phyloP scores from a whole-genome alignment of 2,888 invertebrate species.

The Oscheius onirici region DNA sequence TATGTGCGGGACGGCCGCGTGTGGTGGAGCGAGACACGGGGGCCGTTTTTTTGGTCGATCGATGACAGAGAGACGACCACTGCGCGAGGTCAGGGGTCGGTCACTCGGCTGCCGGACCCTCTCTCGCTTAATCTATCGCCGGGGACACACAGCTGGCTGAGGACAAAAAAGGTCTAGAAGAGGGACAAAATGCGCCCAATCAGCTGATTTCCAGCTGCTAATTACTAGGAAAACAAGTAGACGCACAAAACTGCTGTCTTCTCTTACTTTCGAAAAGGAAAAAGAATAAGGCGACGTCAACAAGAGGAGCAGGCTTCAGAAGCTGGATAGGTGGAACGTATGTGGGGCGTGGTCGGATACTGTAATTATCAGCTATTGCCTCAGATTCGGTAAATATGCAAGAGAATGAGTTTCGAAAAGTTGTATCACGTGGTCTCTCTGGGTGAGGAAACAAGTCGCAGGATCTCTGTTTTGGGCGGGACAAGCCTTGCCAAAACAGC shows the following conservation, averaged over 20 bases:
- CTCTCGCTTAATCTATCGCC: background rate
- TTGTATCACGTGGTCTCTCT: too few relatives aligned
- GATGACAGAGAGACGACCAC: constrained; percentile 23
- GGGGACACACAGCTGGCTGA: constrained; percentile 16
- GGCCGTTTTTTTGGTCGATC: constrained; percentile 36
- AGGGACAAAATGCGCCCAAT: constrained; percentile 6
- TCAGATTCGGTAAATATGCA: too few relatives aligned
- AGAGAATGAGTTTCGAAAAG: too few relatives aligned
- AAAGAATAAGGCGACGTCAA: background rate
- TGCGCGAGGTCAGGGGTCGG: constrained; percentile 35
- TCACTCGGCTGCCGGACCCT: constrained; percentile 11
- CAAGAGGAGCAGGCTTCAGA: background rate
- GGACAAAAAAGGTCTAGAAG: constrained; percentile 5
- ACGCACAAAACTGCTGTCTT: background rate
- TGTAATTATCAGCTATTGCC: too few relatives aligned
- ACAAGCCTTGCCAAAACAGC: too few relatives aligned
- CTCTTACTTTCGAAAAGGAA: background rate
- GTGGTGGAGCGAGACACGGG: constrained; percentile 35
- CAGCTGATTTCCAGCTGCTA: constrained; percentile 25
- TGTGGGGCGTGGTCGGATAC: background rate
- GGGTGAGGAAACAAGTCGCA: too few relatives aligned
- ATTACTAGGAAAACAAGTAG: background rate
- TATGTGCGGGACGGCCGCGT: constrained; percentile 35
- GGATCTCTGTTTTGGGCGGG: too few relatives aligned
- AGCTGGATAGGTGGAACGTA: constrained; percentile 23